phyloP scores from a whole-genome alignment of 2,888 invertebrate genomes.

The Aquatica leii region DNA sequence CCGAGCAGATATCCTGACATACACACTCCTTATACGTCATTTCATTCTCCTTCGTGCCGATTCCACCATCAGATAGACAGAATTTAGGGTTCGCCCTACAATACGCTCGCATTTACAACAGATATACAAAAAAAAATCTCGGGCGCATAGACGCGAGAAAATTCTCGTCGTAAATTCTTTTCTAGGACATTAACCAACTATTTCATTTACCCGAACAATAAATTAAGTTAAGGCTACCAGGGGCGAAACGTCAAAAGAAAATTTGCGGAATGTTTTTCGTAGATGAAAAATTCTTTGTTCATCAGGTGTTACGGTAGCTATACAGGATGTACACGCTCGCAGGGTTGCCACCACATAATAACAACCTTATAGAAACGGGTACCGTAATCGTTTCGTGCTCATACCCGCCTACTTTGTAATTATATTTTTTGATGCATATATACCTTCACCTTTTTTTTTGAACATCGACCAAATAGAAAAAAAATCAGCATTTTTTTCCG shows the following conservation, averaged over 20 bases:
- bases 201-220: constrained; percentile 34
- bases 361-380: constrained; percentile 55
- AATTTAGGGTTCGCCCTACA: constrained; percentile 18
- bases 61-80: constrained; percentile 22
- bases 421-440: constrained; percentile 57
- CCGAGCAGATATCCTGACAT: constrained; percentile 40
- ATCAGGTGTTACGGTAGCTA: constrained; percentile 45
- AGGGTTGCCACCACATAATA: constrained; percentile 61
- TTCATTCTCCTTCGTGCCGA: constrained; percentile 35
- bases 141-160: too few relatives aligned
- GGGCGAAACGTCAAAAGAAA: constrained; percentile 29
- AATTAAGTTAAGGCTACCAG: constrained; percentile 25
- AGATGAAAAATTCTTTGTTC: constrained; percentile 24
- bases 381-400: constrained; percentile 59
- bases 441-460: constrained; percentile 16
- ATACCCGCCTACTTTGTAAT: constrained; percentile 60
- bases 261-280: constrained; percentile 22
- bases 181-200: constrained; percentile 39
- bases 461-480: constrained; percentile 21
- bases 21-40: constrained; percentile 38
- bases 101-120: constrained; percentile 5
- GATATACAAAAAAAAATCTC: not conserved
- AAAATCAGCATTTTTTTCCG: too few relatives aligned
- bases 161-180: constrained; percentile 35
- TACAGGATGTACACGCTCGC: constrained; percentile 53